These are phyloP conservation scores for Nycticebus coucang DNA, from an alignment of 2,113 vertebrate genomes.

Conservation along the genomic window DNA sequence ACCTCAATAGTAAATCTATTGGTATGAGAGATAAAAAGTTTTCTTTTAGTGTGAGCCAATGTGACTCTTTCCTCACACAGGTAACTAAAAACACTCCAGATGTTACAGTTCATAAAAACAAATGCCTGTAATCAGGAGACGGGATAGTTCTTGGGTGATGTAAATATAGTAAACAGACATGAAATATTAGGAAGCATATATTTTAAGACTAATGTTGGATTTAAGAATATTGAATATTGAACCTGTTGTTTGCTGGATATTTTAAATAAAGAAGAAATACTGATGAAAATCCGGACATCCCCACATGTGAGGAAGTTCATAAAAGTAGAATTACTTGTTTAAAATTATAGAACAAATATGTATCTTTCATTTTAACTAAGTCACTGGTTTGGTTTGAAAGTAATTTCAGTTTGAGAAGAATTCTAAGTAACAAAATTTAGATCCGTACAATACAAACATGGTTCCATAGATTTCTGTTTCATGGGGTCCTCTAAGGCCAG, in stretches of 20 bases:
- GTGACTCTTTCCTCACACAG: background rate
- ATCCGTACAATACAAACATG: accelerated
- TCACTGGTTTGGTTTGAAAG: background rate
- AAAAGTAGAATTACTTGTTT: background rate
- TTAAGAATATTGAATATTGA: background rate
- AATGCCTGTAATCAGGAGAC: background rate
- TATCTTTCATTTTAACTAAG: background rate
- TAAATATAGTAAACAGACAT: background rate
- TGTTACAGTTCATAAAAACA: background rate
- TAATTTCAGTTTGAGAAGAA: background rate
- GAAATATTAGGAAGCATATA: background rate
- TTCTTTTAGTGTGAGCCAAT: background rate
- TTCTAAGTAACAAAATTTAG: background rate
- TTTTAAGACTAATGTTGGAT: background rate
- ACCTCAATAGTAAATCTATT: background rate
- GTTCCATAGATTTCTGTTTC: background rate
- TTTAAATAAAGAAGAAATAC: background rate
- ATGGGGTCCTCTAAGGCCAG: background rate
- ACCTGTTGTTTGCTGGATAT: background rate
- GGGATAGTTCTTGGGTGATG: background rate
- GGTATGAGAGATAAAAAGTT: no score
- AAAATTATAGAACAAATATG: background rate
- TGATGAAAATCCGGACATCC: background rate
- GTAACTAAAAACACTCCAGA: background rate
- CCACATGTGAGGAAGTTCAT: background rate